These are phyloP conservation scores for Apodemia duryi DNA, from an alignment of 2,888 invertebrate genomes.

Conservation along the genomic window DNA sequence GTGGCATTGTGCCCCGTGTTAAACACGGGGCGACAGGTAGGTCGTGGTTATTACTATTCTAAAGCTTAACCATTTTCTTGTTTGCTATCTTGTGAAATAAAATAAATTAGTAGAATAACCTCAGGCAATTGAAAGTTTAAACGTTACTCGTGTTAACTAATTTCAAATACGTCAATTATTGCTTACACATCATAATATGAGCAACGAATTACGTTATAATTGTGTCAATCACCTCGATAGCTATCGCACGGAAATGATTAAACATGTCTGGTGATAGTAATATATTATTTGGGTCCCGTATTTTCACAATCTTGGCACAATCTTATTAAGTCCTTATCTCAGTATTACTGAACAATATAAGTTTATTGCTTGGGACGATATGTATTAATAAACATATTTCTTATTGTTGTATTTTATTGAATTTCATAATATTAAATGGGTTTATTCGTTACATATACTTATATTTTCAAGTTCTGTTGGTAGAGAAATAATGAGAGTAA, in stretches of 20 bases:
- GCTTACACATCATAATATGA: background rate
- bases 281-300: conserved; percentile 1
- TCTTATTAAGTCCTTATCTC: conserved; percentile 3
- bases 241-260: conserved; percentile 16
- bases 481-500: too few species aligned
- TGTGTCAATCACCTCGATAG: conserved; percentile 18
- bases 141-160: background rate
- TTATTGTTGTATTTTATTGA: background rate
- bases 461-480: too few species aligned
- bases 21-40: too few species aligned
- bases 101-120: too few species aligned
- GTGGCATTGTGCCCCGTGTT: too few species aligned
- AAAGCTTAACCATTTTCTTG: too few species aligned
- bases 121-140: background rate
- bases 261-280: conserved; percentile 18
- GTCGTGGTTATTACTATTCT: too few species aligned
- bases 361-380: background rate
- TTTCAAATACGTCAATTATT: background rate
- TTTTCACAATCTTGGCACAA: conserved; percentile 10
- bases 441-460: too few species aligned
- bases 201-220: conserved; percentile 11
- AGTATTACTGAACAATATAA: conserved; percentile 13
- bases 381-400: background rate
- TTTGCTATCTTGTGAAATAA: too few species aligned
- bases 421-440: background rate